Evolutionary conservation across 2,797 vertebrate genomes (phyloP), one percentile per base, ranked within the genome.

Genomic region (Chelidonichthys spinosus): DNA sequence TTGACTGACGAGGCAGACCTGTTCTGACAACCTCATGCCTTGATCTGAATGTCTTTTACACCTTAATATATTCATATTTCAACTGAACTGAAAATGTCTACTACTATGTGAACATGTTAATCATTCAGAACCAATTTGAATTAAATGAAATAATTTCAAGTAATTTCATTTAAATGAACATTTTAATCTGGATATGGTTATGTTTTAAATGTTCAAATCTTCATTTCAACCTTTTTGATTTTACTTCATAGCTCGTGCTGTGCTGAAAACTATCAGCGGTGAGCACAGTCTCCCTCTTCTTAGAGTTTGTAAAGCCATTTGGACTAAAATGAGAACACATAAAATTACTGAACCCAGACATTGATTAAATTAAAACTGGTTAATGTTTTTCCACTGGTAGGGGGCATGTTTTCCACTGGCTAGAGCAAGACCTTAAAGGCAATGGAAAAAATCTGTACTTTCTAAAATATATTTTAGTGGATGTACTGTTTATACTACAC

Each of bases 361-460:
- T 79, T 85, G 72, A 89, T 89, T 85, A 67, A 86, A 83, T 79
- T 75, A 80, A 50, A 70, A 55, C 72, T 49, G 35, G 49, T 69
- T 70, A 66, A 72, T 76, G 52, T 66, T 72, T 52, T 44, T 58
- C 36, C 69, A 58, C 61, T 63, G 47, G 62, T 72, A 42, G 43
- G 11, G 56, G 43, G 53, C 37, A 50, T 74, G 52, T 78, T 74
- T 72, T 63, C 35, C 46, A 49, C 63, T 7, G 66, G 55, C 63
- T 74, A 25, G 43, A 63, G 42, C 25, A 49, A 54, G 11, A 63
- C 18, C 47, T 76, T 44, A 44, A 14, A 53, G 17, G 39, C 46
- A 46, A 40, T 33, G 35, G n/a, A 55, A 33, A 25, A 47, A 59
- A 18, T 42, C 32, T 32, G 0, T 61, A n/a, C 18, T 54, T 46